Percentiles rank a stretch among this genome's conserved stretches.
These are phyloP conservation scores for Gymnosoma rotundatum DNA, from an alignment of 2,888 invertebrate species.

Conservation along the genomic window DNA sequence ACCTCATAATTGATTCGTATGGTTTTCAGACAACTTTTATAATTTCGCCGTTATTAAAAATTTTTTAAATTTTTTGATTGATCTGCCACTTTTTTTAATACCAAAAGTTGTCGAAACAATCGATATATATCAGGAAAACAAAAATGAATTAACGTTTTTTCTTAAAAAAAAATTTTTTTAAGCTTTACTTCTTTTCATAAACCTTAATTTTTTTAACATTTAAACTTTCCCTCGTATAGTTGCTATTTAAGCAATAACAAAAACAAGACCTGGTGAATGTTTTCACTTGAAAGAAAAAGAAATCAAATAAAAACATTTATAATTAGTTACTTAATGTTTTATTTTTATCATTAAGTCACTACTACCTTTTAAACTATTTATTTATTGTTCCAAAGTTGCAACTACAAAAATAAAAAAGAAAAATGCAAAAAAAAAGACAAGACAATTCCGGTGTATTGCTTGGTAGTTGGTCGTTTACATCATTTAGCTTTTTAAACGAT, in stretches of 20 bases:
- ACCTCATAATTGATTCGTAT: no score
- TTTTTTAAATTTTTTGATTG: no score
- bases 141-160: no score
- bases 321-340: constrained; percentile 52
- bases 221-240: no score
- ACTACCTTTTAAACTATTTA: background rate
- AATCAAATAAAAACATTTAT: constrained; percentile 51
- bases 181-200: no score
- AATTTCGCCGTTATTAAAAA: no score
- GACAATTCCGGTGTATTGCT: background rate
- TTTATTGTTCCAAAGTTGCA: background rate
- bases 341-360: constrained; percentile 25
- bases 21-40: no score
- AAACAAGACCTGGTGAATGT: constrained; percentile 9
- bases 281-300: constrained; percentile 56
- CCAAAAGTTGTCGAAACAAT: no score
- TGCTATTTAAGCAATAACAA: background rate
- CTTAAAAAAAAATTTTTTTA: no score
- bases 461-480: constrained; percentile 35
- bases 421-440: constrained; percentile 4
- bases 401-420: background rate
- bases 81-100: no score
- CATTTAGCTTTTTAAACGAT: constrained; percentile 65
- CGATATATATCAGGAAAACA: no score
- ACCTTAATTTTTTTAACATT: no score